Conservation (phyloP, 2,113 vertebrate genomes). For the Rattus norvegicus region GRCr8 NC_086031.1:42999001-42999500, state of each 20-base stretch:
- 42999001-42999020: background rate
- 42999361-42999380: background rate
- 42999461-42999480: no score
- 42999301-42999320: background rate
- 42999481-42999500: background rate
- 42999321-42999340: background rate
- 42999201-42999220: background rate
- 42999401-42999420: background rate
- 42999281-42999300: background rate
- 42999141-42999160: background rate
- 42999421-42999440: background rate
- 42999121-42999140: background rate
- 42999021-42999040: background rate
- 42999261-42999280: background rate
- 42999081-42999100: background rate
- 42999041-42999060: background rate
- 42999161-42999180: constrained; percentile 38
- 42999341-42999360: background rate
- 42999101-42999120: background rate
- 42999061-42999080: background rate
- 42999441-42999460: background rate
- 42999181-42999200: constrained; percentile 28
- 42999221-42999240: background rate
- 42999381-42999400: no score
- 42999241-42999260: background rate